Base-by-base conservation (phyloP, 2,888 invertebrate genomes). In the Polyploca ridens region DNA sequence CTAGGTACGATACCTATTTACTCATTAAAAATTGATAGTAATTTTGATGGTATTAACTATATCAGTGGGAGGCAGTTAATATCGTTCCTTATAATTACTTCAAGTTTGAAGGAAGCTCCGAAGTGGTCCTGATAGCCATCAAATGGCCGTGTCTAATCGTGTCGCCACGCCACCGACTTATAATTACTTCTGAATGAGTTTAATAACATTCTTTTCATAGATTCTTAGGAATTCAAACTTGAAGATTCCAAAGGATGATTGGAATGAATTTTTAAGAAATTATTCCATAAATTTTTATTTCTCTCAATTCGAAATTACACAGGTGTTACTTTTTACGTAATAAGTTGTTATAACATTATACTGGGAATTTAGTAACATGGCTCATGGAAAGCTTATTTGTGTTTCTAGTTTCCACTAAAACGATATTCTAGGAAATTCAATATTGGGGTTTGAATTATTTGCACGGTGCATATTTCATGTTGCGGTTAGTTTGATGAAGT, bases 101-200 rank as follows among this genome's bases (percentile, higher is more conserved):
- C 64, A 69, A 77, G 68, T 79, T 79, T 69, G 72, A 19, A 72
- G 77, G 64, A 75, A 71, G 69, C 67, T 68, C 70, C 69, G 66
- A 74, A 79, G 75, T 74, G 70, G 69, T 71, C 69, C 68, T 85
- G 84, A 85, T 84, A 80, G 81, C 82, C 75, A 81, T 83, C 76
- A 85, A 86, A 86, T 80, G 79, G 79, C 74, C 74, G 73, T 65
- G 74, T 78, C 78, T 84, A 83, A 86, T 84, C 77, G 78, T 70
- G 73, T 72, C 67, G 64, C 74, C 73, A 74, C 69, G 71, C 71
- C 75, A 72, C 71, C 69, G 76, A 83, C 78, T 84, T 81, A 75
- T 85, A 86, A 86, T 85, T 83, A 85, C 82, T 87, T 83, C 71
- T 63, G 76, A 86, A 86, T 81, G 75, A 86, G 81, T 86, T 84